Base-by-base conservation (phyloP, 2,797 vertebrate species). In the Pipistrellus kuhlii region DNA sequence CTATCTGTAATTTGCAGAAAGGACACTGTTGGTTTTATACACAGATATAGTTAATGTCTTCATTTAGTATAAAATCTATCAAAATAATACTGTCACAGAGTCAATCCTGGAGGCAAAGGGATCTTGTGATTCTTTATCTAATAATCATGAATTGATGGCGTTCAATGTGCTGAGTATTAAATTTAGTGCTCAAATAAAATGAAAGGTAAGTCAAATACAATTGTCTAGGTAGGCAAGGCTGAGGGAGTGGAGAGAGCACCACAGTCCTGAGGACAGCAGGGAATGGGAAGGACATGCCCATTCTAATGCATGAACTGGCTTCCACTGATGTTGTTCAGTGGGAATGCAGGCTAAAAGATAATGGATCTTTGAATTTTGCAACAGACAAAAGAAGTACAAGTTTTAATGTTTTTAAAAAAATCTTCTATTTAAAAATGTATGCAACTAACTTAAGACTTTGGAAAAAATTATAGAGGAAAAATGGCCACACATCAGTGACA, bases 1-100 rank as follows among this genome's bases (percentile, higher is more conserved):
- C 62, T 30, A 69, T 32, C 55, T 83, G 14, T 78, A 93, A 87
- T 88, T 82, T 92, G 15, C 53, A 77, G 48, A 68, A 82, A 72
- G 46, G 30, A 44, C 32, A n/a, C 3, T 66, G 48, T 57, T 89
- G 41, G 13, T 62, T 88, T 87, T 75, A 46, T 48, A 46, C 7
- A 41, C 11, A 83, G 38, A 59, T 44, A 85, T 59, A 3, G 51
- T 59, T 57, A 88, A 41, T 20, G 30, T 46, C 38, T 85, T 82
- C 48, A 25, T 32, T 78, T 66, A 80, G n/a, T 53, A 23, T 57
- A 44, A 48, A 90, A 91, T n/a, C 13, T 11, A 68, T 68, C 18
- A 92, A 82, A 68, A 55, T 59, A 92, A 57, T 66, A 51, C 13
- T 13, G 41, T 41, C 20, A 55, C 13, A 64, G n/a, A 64, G 35